These are phyloP conservation scores for Morone chrysops DNA, from an alignment of 2,113 vertebrate species.

Conservation along the genomic window DNA sequence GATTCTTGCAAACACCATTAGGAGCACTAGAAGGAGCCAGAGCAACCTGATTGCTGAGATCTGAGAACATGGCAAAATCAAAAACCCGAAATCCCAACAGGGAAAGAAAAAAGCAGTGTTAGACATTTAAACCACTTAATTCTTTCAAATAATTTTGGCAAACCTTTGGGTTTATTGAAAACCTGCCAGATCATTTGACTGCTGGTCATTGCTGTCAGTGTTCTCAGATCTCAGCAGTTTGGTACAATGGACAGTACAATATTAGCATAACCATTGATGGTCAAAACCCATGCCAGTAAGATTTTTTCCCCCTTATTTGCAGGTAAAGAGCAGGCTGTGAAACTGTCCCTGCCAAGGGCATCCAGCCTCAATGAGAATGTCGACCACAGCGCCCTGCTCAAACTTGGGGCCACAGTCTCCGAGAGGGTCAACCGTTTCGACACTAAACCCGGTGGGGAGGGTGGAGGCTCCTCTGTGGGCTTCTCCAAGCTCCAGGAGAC, in stretches of 20 bases:
- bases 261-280: background rate
- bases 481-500: conserved; percentile 96
- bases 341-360: conserved; percentile 92
- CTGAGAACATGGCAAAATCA: no score
- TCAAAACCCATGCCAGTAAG: no score
- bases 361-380: conserved; percentile 92
- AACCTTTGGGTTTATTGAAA: no score
- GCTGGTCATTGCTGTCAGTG: background rate
- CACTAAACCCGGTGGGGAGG: conserved; percentile 77
- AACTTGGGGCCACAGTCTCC: conserved; percentile 92
- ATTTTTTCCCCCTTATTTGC: background rate
- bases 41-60: no score
- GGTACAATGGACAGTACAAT: no score
- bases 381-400: conserved; percentile 92
- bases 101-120: no score
- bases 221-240: background rate
- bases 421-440: conserved; percentile 95
- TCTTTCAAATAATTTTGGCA: no score
- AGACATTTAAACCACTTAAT: no score
- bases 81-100: no score
- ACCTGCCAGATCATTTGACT: no score
- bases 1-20: no score
- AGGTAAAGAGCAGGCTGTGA: conserved; percentile 88
- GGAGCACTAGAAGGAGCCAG: no score
- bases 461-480: conserved; percentile 70